These are phyloP conservation scores for Lissonota sp. DNA, from an alignment of 2,888 invertebrate species.

Conservation along the genomic window DNA sequence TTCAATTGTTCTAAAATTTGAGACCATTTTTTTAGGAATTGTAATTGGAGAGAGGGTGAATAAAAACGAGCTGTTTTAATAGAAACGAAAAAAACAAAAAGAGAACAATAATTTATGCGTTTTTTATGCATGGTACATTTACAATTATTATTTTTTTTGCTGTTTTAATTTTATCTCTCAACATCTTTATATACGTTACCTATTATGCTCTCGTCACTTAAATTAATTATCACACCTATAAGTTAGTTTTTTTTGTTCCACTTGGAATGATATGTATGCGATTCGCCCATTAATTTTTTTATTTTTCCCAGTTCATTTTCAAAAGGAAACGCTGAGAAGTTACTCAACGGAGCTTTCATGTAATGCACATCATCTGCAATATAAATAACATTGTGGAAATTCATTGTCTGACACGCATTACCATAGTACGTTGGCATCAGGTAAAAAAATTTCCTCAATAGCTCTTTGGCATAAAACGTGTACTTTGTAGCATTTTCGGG, in stretches of 20 bases:
- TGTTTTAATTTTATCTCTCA: conserved; percentile 63
- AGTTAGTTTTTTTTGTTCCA: conserved; percentile 78
- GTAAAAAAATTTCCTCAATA: no score
- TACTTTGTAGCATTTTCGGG: no score
- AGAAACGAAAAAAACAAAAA: conserved; percentile 18
- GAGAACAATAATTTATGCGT: conserved; percentile 57
- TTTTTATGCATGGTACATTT: conserved; percentile 62
- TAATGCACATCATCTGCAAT: no score
- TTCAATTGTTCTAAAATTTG: no score
- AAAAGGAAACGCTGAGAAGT: no score
- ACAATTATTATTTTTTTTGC: conserved; percentile 60
- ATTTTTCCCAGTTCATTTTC: conserved; percentile 1
- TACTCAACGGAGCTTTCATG: no score
- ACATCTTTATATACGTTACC: conserved; percentile 39
- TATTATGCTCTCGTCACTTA: conserved; percentile 58
- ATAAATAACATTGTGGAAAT: no score
- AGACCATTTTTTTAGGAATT: not conserved
- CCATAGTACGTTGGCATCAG: no score
- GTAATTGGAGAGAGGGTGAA: not conserved
- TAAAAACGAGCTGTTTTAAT: not conserved
- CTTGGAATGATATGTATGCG: conserved; percentile 82
- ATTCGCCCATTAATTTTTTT: conserved; percentile 67
- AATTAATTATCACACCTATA: conserved; percentile 77
- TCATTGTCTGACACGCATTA: no score
- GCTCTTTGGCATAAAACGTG: no score